A percentile compares a stretch with the other conserved stretches of the same genome.
These are phyloP conservation scores for Scytalopus superciliaris DNA, from an alignment of 2,113 vertebrate species.

Conservation along the genomic window DNA sequence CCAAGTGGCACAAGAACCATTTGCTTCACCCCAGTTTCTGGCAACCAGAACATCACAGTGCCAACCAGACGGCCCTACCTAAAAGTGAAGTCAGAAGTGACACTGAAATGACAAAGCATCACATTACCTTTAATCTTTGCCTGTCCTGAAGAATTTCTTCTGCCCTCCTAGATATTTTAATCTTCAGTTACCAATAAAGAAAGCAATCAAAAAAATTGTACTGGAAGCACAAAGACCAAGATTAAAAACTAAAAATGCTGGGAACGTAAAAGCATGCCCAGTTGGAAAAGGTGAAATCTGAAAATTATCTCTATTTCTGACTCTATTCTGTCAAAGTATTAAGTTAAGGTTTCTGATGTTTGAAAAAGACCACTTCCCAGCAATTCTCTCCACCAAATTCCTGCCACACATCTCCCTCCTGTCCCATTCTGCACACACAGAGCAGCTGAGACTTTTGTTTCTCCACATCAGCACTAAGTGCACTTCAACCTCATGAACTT, in stretches of 20 bases:
- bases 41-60: not conserved
- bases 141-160: not conserved
- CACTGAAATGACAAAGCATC: not conserved
- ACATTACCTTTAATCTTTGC: not conserved
- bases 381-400: not conserved
- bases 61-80: not conserved
- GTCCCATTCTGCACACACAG: not conserved
- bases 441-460: not conserved
- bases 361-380: not conserved
- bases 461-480: not conserved
- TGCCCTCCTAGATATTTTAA: not conserved
- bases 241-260: not conserved
- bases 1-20: not conserved
- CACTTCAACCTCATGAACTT: not conserved
- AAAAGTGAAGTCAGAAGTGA: not conserved
- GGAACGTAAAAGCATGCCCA: not conserved
- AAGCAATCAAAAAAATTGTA: not conserved
- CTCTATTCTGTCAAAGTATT: not conserved
- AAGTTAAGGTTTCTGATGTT: not conserved
- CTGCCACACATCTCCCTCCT: not conserved
- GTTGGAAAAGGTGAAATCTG: not conserved
- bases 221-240: not conserved
- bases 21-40: not conserved
- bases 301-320: not conserved
- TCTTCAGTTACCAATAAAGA: not conserved